phyloP scores from a whole-genome alignment of 2,888 invertebrate genomes.

The Helleia helle region DNA sequence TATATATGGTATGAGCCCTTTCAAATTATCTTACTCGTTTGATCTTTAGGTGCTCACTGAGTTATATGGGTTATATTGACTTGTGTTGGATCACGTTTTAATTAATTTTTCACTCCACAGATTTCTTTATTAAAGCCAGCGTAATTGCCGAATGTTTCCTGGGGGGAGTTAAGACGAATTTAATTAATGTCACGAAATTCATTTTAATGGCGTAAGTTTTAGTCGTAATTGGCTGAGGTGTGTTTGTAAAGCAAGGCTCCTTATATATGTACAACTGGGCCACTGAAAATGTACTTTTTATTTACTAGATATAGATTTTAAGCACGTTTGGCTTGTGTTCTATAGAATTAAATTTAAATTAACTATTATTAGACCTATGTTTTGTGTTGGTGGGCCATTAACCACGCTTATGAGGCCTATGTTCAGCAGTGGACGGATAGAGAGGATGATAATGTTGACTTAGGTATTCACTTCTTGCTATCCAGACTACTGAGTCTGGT shows the following conservation, averaged over 20 bases:
- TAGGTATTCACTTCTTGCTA: too few relatives aligned
- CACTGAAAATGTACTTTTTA: background rate
- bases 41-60: slow-evolving; percentile 66
- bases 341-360: too few relatives aligned
- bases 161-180: slow-evolving; percentile 30
- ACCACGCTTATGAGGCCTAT: too few relatives aligned
- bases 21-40: too few relatives aligned
- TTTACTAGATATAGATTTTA: slow-evolving; percentile 9
- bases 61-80: slow-evolving; percentile 54
- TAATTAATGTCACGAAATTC: slow-evolving; percentile 44
- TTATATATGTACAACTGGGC: background rate
- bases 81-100: slow-evolving; percentile 59
- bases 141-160: slow-evolving; percentile 59
- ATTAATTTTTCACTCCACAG: slow-evolving; percentile 67
- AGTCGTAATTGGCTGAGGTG: slow-evolving; percentile 20
- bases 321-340: slow-evolving; percentile 9
- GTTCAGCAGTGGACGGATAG: too few relatives aligned
- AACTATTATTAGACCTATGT: too few relatives aligned
- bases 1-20: too few relatives aligned
- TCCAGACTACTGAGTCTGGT: too few relatives aligned
- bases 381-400: too few relatives aligned
- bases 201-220: slow-evolving; percentile 32
- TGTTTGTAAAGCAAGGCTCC: slow-evolving; percentile 2
- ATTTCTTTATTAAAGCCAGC: slow-evolving; percentile 53
- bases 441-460: too few relatives aligned